Base-by-base conservation (phyloP, 2,888 invertebrate genomes). In the Alloscopus bannaensis region DNA sequence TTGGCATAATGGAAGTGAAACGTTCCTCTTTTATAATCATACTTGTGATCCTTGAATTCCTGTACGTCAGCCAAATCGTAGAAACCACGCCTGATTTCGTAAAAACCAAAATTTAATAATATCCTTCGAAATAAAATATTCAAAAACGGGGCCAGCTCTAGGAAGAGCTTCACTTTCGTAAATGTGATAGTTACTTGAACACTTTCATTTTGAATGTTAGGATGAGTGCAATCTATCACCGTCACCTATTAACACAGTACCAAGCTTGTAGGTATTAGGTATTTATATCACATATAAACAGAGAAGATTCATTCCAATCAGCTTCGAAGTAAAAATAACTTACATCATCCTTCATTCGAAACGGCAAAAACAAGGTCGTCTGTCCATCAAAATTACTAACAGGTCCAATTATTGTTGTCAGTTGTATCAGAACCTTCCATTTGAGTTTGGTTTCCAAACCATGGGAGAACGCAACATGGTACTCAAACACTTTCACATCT, bases 121-220 rank as follows among this genome's bases (percentile, higher is more conserved):
- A 97, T 93, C 28, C 93, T 91, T 83, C 93, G 93, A 86, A 96
- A 93, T 8, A 96, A 88, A 20, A 94, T 90, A 87, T 96, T 96
- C 87, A 94, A 95, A n/a, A 96, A 90, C 82, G 93, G 93, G 0
- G 93, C 89, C 88, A 93, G 93, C 81, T 94, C 93, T 18, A 90
- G 90, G 0, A 92, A 87, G 0, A 89, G 88, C 55, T 92, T 92
- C 28, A 91, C 89, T 45, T 91, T 90, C 50, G 93, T 91, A 85
- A 90, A 93, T 76, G 90, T 88, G 24, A 94, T 88, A 87, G 86
- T 88, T 47, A 92, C 87, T 2, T 87, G 87, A 0, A 92, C 90
- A 81, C 90, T 88, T 1, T 88, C 88, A 11, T 90, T 87, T 28
- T 70, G 71, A 83, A 92, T 91, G 50, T 87, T 89, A 0, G 91